A percentile compares a stretch with the other conserved stretches of the same genome.
Evolutionary conservation across 35 echinoderm and acorn worm genomes (phyloP).

Genomic region (Heliocidaris tuberculata): DNA sequence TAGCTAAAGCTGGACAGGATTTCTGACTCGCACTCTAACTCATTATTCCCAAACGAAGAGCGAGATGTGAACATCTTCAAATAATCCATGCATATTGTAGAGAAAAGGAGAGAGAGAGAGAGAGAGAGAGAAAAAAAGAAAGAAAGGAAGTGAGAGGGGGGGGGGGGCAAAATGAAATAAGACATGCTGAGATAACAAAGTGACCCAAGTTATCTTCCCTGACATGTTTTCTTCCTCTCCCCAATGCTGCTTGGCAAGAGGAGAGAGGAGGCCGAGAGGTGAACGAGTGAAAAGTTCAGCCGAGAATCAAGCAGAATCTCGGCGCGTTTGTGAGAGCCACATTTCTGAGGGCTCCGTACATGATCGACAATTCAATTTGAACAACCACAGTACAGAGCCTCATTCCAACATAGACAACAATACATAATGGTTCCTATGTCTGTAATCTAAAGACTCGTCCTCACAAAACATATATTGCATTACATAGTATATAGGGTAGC

Average conservation of each 20-base stretch:
- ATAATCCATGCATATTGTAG: no score
- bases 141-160: no score
- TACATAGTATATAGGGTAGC: neutral
- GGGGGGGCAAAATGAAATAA: neutral
- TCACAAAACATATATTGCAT: neutral
- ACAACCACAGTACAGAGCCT: neutral
- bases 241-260: neutral
- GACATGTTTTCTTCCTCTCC: neutral
- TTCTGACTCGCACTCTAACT: no score
- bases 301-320: neutral
- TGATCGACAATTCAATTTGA: neutral
- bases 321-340: neutral
- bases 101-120: no score
- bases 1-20: no score
- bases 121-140: no score
- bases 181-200: slow-evolving; percentile 3
- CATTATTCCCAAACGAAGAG: no score
- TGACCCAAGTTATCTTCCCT: neutral
- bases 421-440: neutral
- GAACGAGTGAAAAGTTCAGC: neutral
- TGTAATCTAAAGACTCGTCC: neutral
- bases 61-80: no score
- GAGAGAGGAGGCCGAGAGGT: neutral
- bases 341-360: neutral
- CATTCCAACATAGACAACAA: neutral